These are phyloP conservation scores for Peromyscus maniculatus DNA, from an alignment of 2,113 vertebrate species.

Conservation along the genomic window DNA sequence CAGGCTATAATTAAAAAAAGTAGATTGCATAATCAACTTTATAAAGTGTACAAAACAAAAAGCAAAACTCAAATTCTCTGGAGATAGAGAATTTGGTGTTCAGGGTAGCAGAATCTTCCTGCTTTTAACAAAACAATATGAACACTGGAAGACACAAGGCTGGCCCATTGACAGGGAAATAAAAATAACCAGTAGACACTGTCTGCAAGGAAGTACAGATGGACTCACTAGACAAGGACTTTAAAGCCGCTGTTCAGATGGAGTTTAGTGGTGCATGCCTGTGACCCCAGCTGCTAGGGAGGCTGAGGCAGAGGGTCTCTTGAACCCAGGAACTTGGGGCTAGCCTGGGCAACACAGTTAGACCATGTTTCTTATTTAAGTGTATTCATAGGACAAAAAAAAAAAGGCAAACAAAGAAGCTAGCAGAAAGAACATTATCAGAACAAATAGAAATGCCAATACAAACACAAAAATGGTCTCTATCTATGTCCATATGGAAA, in stretches of 20 bases:
- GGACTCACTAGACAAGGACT: background rate
- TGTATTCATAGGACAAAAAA: background rate
- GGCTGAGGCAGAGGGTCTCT: too few species aligned
- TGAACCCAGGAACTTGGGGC: background rate
- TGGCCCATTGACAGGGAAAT: background rate
- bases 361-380: background rate
- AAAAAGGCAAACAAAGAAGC: background rate
- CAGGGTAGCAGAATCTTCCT: background rate
- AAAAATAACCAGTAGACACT: background rate
- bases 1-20: background rate
- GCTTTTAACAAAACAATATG: background rate
- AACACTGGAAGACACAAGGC: background rate
- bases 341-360: background rate
- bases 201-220: background rate
- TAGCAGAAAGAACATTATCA: background rate
- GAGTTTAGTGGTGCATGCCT: background rate
- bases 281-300: background rate
- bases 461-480: background rate
- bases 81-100: background rate
- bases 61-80: background rate
- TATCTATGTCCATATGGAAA: background rate
- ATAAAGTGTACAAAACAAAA: background rate
- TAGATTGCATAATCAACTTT: background rate
- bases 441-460: background rate
- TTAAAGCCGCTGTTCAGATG: background rate